These are phyloP conservation scores for Ophioderma brevispina DNA, from an alignment of 35 echinoderm and acorn worm genomes.

Conservation along the genomic window DNA sequence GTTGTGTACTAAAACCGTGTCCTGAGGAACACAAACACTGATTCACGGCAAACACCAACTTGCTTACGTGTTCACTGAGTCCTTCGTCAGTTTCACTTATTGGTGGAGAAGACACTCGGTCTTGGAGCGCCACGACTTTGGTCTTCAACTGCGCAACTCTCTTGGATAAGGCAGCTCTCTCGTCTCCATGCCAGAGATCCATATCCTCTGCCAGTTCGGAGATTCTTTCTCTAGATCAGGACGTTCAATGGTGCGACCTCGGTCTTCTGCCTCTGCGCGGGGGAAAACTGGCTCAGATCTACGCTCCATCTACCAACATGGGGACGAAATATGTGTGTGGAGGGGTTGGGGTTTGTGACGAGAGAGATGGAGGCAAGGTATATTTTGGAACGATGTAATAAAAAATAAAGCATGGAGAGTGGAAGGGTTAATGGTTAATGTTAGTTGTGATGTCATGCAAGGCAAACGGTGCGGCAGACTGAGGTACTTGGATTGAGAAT, in stretches of 20 bases:
- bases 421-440: not conserved
- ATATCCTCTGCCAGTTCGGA: conserved; percentile 60
- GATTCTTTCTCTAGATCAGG: conserved; percentile 62
- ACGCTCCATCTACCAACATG: conserved; percentile 1
- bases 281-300: conserved; percentile 14
- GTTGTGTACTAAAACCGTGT: not conserved
- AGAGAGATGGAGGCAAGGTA: not conserved
- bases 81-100: not conserved
- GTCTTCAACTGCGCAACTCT: conserved; percentile 66
- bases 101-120: conserved; percentile 14
- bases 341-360: not conserved
- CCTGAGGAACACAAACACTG: not conserved
- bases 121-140: conserved; percentile 60
- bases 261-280: conserved; percentile 59
- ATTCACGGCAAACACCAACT: not conserved
- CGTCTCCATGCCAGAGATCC: conserved; percentile 66
- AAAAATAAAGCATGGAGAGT: conserved; percentile 9
- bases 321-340: not conserved
- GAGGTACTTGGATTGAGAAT: not conserved
- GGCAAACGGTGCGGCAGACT: not conserved
- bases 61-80: not conserved
- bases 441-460: not conserved
- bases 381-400: not conserved
- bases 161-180: conserved; percentile 60
- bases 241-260: conserved; percentile 29